Percentiles rank a stretch among this genome's conserved stretches.
Evolutionary conservation across 2,888 invertebrate species (phyloP).

Genomic region (Aphrophora alni): DNA sequence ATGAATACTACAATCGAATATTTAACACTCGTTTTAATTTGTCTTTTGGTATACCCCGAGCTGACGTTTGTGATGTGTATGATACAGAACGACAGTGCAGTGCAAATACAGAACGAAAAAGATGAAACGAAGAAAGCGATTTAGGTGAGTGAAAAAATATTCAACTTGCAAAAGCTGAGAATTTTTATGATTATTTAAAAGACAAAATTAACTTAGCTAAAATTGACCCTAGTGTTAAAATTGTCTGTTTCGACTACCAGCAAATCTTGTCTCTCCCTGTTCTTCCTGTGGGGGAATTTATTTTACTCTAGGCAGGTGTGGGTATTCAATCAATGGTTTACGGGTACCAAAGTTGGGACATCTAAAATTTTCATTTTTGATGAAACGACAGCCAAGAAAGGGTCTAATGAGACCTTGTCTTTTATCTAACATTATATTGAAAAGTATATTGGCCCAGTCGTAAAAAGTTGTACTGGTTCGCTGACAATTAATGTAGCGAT

Average conservation of each 20-base stretch:
- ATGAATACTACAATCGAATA: constrained; percentile 15
- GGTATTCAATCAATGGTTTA: constrained; percentile 21
- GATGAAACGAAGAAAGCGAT: background rate
- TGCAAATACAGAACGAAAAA: constrained; percentile 4
- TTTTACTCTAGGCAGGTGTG: constrained; percentile 13
- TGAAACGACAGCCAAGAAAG: constrained; percentile 13
- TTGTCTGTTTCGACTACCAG: constrained; percentile 17
- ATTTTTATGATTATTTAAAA: constrained; percentile 13
- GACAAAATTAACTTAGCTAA: too few relatives aligned
- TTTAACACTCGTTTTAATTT: constrained; percentile 26
- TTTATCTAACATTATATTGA: constrained; percentile 9
- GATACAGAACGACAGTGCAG: constrained; percentile 2
- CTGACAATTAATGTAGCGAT: background rate
- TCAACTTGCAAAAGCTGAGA: background rate
- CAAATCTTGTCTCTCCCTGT: constrained; percentile 16
- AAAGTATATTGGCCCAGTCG: background rate
- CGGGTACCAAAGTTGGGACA: background rate
- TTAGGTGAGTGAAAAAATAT: background rate
- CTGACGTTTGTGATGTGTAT: constrained; percentile 21
- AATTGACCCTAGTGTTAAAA: background rate
- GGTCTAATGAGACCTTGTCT: constrained; percentile 2
- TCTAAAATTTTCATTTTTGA: constrained; percentile 19
- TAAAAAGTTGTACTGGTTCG: constrained; percentile 2
- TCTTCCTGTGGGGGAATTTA: constrained; percentile 11
- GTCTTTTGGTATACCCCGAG: constrained; percentile 16